phyloP scores from a whole-genome alignment of 2,797 vertebrate genomes.

The Sebastes itinus region DNA sequence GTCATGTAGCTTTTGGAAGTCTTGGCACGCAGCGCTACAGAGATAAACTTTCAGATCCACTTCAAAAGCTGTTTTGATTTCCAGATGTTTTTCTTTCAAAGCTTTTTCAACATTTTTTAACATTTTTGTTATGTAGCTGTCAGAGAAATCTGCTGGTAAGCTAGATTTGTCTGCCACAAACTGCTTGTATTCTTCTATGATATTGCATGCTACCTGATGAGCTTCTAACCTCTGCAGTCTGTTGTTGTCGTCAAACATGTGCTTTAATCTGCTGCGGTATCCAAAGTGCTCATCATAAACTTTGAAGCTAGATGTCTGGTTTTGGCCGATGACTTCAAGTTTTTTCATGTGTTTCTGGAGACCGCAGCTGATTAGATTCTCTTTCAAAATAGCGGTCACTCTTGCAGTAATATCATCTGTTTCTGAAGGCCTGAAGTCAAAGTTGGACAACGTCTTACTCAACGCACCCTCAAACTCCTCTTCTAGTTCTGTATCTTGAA shows the following conservation, averaged over 20 bases:
- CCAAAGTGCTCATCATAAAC: constrained; percentile 77
- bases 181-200: constrained; percentile 69
- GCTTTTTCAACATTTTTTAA: constrained; percentile 73
- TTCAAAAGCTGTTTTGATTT: constrained; percentile 73
- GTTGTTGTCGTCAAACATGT: constrained; percentile 77
- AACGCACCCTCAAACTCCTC: constrained; percentile 78
- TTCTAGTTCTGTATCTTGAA: constrained; percentile 68
- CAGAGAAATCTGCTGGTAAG: constrained; percentile 72
- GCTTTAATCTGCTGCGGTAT: constrained; percentile 75
- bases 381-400: constrained; percentile 65
- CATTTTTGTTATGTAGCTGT: constrained; percentile 75
- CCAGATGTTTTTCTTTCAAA: constrained; percentile 66
- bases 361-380: constrained; percentile 70
- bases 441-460: constrained; percentile 66
- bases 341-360: constrained; percentile 72
- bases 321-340: constrained; percentile 34
- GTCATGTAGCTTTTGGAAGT: constrained; percentile 78
- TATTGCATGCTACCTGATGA: constrained; percentile 52
- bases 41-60: constrained; percentile 79
- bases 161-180: constrained; percentile 70
- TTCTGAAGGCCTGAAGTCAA: constrained; percentile 71
- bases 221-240: constrained; percentile 61
- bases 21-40: constrained; percentile 69
- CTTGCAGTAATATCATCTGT: constrained; percentile 66
- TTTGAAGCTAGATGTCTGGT: constrained; percentile 48